These are phyloP conservation scores for Watsonalla binaria DNA, from an alignment of 2,888 invertebrate species.

Conservation along the genomic window DNA sequence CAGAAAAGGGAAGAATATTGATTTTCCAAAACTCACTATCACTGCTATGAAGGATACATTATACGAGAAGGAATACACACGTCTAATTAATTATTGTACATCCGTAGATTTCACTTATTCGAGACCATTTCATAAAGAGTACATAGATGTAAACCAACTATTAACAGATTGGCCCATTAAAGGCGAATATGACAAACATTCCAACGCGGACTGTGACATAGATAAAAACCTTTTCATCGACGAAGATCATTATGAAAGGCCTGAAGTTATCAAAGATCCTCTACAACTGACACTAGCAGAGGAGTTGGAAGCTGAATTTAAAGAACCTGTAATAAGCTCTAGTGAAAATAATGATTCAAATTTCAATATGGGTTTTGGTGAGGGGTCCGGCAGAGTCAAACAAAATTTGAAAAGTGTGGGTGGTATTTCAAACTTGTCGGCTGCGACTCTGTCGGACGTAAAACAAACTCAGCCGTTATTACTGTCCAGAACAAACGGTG, in stretches of 20 bases:
- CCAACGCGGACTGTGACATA: constrained; percentile 14
- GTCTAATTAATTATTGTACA: constrained; percentile 50
- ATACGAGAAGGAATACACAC: constrained; percentile 52
- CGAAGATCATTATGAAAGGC: constrained; percentile 14
- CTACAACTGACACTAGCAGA: constrained; percentile 47
- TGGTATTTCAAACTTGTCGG: constrained; percentile 65
- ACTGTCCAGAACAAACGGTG: constrained; percentile 45
- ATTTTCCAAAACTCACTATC: constrained; percentile 44
- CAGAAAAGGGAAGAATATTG: constrained; percentile 63
- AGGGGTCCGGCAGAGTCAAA: constrained; percentile 78
- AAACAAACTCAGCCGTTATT: constrained; percentile 74
- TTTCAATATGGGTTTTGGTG: constrained; percentile 78
- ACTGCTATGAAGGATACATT: constrained; percentile 31
- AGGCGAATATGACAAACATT: constrained; percentile 13
- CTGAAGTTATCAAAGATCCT: constrained; percentile 29
- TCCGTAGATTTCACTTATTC: constrained; percentile 63
- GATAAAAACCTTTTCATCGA: constrained; percentile 39
- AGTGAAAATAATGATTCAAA: constrained; percentile 49
- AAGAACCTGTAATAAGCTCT: constrained; percentile 24
- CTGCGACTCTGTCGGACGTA: constrained; percentile 80
- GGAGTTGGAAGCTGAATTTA: constrained; percentile 46
- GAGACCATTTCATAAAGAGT: constrained; percentile 55
- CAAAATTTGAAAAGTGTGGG: constrained; percentile 62
- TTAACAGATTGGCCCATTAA: constrained; percentile 54
- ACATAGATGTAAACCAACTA: constrained; percentile 41